These are phyloP conservation scores for Dufourea novaeangliae DNA, from an alignment of 1,140 invertebrate genomes.

Conservation along the genomic window DNA sequence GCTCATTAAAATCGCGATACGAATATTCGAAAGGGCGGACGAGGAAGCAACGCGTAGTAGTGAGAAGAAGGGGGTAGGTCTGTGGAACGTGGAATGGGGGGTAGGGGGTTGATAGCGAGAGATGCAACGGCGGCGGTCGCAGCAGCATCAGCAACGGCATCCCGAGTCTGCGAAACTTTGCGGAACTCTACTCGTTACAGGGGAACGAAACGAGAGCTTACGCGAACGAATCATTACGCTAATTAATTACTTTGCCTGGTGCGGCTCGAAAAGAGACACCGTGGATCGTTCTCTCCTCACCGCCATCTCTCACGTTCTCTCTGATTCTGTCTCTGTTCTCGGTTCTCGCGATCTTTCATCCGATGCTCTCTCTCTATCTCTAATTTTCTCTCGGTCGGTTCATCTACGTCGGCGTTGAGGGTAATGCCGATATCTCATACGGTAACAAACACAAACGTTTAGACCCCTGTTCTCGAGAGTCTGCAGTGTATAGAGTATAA, in stretches of 20 bases:
- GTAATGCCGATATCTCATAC: conserved; percentile 3
- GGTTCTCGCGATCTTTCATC: not conserved
- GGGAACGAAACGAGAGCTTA: conserved; percentile 61
- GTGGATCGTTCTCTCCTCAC: conserved; percentile 20
- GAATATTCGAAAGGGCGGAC: conserved; percentile 46
- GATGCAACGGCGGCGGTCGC: not conserved
- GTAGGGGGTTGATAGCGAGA: not conserved
- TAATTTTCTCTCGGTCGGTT: not conserved
- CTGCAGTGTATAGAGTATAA: too few relatives aligned
- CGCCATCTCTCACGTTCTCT: not conserved
- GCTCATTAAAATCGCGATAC: conserved; percentile 76
- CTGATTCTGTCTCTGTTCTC: not conserved
- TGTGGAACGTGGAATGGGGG: not conserved
- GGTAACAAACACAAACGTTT: not conserved
- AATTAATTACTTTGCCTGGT: conserved; percentile 72
- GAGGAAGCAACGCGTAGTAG: not conserved
- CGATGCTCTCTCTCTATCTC: not conserved
- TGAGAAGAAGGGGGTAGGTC: not conserved
- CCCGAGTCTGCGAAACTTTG: conserved; percentile 66
- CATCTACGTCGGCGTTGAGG: not conserved
- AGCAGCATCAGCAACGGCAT: conserved; percentile 49
- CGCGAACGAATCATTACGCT: conserved; percentile 74
- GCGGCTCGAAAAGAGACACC: conserved; percentile 54
- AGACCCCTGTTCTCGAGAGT: too few relatives aligned
- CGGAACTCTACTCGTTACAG: conserved; percentile 70